Base-by-base conservation (phyloP, 2,113 vertebrate genomes). In the Peromyscus californicus region DNA sequence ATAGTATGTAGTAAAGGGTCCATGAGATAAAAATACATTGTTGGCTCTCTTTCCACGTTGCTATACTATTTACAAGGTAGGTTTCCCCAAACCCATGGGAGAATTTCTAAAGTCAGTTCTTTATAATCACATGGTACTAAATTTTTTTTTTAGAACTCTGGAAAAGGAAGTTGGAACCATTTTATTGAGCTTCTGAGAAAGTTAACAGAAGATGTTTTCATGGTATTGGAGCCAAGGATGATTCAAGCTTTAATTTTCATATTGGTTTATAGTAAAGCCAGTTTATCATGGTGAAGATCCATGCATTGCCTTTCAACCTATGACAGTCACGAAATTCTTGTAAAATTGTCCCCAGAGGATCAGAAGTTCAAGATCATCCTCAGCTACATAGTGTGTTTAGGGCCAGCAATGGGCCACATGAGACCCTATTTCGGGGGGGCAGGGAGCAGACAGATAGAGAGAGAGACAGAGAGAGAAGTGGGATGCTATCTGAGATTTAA, bases 21-120 rank as follows among this genome's bases (percentile, higher is more conserved):
- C 13, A 1, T 84, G 87, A 51, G 36, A 69, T 79, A 36, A 48
- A 83, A 87, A 31, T 80, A 76, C n/a, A 12, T 39, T 26, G 42
- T 94, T 76, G 36, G 22, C n/a, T 36, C 69, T 42, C 42, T 59
- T 89, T 19, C 26, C 84, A 67, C 42, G 1, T 67, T 67, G n/a
- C 75, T 21, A 17, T 42, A 15, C 78, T 74, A 3, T 88, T 95
- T 84, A 72, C 8, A 69, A 90, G 61, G 16, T 36, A 70, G 45
- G 10, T 51, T 90, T 26, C 7, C 33, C 76, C n/a, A 57, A 3
- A 9, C 16, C 59, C 8, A 51, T 0, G 7, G 4, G 87, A 91
- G 59, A 88, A 93, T 88, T 97, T 85, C 75, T 76, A 69, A 92
- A 84, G 69, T 90, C 57, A 93, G n/a, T 19, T 48, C 42, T 84